Evolutionary conservation across 2,888 invertebrate genomes (phyloP).

Genomic region (Heliconius cydno): DNA sequence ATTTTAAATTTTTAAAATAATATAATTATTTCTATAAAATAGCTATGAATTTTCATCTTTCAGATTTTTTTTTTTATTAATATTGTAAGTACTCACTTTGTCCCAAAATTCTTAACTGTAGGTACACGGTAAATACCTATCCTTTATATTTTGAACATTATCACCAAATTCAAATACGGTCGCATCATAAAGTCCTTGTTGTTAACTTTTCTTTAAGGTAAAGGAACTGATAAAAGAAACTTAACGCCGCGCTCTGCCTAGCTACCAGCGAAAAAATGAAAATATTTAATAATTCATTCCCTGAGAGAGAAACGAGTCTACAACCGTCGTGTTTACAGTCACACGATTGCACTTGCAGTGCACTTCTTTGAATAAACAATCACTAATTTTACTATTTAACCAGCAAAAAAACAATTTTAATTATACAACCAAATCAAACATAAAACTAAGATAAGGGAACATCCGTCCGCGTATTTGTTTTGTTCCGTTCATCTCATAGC

Average conservation of each 20-base stretch:
- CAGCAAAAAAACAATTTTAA: neutral
- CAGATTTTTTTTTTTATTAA: no score
- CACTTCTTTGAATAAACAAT: no score
- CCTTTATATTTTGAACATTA: no score
- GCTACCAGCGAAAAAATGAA: neutral
- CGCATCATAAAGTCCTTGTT: no score
- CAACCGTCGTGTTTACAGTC: neutral
- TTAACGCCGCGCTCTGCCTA: neutral
- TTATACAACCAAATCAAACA: conserved; percentile 1
- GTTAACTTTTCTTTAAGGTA: no score
- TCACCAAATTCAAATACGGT: no score
- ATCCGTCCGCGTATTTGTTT: conserved; percentile 59
- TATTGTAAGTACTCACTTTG: no score
- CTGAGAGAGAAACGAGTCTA: neutral
- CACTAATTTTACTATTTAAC: conserved; percentile 1
- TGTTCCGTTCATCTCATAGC: conserved; percentile 45
- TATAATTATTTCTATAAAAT: no score
- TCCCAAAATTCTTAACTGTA: no score
- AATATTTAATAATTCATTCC: neutral
- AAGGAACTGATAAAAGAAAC: neutral
- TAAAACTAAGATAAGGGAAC: conserved; percentile 44
- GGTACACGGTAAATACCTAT: no score
- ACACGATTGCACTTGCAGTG: neutral
- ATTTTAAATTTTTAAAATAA: no score
- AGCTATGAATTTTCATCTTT: no score